Evolutionary conservation across 2,797 vertebrate genomes (phyloP).

Genomic region (Acanthiza pusilla): DNA sequence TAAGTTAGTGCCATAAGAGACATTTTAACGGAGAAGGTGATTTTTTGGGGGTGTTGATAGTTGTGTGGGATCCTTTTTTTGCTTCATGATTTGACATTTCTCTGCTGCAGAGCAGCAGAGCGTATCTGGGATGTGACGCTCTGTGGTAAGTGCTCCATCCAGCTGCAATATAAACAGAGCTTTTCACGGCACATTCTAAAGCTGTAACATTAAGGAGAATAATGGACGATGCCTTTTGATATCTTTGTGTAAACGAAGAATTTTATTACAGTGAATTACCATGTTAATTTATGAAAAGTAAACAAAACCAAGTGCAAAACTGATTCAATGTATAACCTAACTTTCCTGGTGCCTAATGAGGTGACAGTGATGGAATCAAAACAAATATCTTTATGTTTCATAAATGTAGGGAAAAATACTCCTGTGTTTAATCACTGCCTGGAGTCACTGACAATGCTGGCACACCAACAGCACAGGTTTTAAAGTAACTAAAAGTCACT

Average conservation of each 20-base stretch:
- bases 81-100: neutral
- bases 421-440: constrained; percentile 33
- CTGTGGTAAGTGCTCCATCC: constrained; percentile 10
- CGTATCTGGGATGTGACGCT: neutral
- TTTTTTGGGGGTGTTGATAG: neutral
- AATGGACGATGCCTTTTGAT: constrained; percentile 59
- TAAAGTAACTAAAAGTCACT: constrained; percentile 33
- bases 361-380: constrained; percentile 59
- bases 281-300: constrained; percentile 62
- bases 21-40: neutral
- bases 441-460: constrained; percentile 30
- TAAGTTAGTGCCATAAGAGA: neutral
- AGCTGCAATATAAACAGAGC: constrained; percentile 58
- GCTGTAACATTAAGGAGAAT: constrained; percentile 48
- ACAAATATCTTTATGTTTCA: constrained; percentile 61
- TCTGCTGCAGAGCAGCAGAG: neutral
- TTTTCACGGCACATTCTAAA: constrained; percentile 19
- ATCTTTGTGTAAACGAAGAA: constrained; percentile 62
- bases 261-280: constrained; percentile 68
- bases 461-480: neutral
- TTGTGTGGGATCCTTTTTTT: neutral
- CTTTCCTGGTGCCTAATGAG: constrained; percentile 57
- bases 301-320: constrained; percentile 62
- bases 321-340: constrained; percentile 43
- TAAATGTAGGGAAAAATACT: constrained; percentile 52